These are phyloP conservation scores for Notothenia rossii DNA, from an alignment of 2,113 vertebrate genomes.

Conservation along the genomic window DNA sequence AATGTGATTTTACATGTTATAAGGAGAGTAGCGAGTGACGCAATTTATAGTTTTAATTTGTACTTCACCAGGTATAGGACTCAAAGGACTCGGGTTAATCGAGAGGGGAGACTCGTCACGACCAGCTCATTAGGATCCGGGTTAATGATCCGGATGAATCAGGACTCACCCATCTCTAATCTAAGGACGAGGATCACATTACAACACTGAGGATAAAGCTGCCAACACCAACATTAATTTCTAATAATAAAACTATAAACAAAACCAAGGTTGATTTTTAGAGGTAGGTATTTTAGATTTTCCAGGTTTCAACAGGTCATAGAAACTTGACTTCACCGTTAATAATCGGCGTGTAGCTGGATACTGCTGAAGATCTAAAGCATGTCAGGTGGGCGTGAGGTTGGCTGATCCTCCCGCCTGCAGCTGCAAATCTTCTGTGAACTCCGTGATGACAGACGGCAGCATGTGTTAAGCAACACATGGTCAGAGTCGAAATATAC, in stretches of 20 bases:
- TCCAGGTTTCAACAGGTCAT: background rate
- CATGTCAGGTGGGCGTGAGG: background rate
- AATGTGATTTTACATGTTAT: too few species aligned
- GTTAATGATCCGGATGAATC: too few species aligned
- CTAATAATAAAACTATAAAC: background rate
- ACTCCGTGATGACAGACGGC: constrained; percentile 36
- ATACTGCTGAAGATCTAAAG: constrained; percentile 13
- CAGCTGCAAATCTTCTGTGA: constrained; percentile 49
- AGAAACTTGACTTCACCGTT: constrained; percentile 16
- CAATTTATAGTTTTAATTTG: too few species aligned
- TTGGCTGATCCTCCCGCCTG: constrained; percentile 21
- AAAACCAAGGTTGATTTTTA: background rate
- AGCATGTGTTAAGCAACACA: constrained; percentile 16
- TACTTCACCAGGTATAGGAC: too few species aligned
- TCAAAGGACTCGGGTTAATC: too few species aligned
- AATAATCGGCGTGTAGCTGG: background rate
- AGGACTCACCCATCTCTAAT: too few species aligned
- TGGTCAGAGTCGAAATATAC: background rate
- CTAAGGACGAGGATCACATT: too few species aligned
- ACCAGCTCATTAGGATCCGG: too few species aligned
- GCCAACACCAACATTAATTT: background rate
- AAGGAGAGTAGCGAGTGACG: too few species aligned
- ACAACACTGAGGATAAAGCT: background rate
- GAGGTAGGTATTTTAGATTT: background rate
- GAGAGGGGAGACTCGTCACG: too few species aligned